Conservation (phyloP, 2,797 vertebrate species). For the Cynopterus sphinx region DNA sequence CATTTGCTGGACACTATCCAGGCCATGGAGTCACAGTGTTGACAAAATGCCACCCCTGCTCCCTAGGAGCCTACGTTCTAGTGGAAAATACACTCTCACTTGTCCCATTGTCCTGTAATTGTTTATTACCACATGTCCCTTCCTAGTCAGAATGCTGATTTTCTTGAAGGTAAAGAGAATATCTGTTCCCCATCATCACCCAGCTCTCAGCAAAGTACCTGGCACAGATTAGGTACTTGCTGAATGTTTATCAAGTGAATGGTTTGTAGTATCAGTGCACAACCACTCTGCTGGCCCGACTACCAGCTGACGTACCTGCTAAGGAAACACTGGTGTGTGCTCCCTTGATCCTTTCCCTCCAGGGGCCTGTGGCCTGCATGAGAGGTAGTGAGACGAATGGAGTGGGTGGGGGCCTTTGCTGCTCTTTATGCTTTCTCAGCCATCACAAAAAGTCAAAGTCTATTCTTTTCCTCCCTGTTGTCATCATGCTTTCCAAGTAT, state of each 20-base stretch:
- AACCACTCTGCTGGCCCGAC: not conserved
- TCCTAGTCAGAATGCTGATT: not conserved
- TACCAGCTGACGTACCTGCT: not conserved
- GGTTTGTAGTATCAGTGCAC: not conserved
- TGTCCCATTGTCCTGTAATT: rapidly evolving
- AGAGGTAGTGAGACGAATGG: not conserved
- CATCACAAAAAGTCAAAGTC: not conserved
- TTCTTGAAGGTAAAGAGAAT: not conserved
- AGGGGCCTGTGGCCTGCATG: not conserved
- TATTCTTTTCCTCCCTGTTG: not conserved
- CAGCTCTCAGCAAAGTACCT: not conserved
- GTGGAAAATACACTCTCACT: not conserved
- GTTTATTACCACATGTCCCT: not conserved
- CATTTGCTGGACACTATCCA: not conserved
- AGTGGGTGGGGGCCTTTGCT: not conserved
- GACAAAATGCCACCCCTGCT: not conserved
- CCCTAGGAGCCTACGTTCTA: not conserved
- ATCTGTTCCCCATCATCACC: not conserved
- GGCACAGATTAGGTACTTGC: not conserved
- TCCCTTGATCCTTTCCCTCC: not conserved
- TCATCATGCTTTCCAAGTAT: not conserved
- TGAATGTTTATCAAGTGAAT: not conserved
- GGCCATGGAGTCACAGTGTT: not conserved
- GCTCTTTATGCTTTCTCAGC: not conserved
- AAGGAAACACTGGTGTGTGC: not conserved